phyloP scores from a whole-genome alignment of 2,797 vertebrate genomes.

The Oreochromis grahami region DNA sequence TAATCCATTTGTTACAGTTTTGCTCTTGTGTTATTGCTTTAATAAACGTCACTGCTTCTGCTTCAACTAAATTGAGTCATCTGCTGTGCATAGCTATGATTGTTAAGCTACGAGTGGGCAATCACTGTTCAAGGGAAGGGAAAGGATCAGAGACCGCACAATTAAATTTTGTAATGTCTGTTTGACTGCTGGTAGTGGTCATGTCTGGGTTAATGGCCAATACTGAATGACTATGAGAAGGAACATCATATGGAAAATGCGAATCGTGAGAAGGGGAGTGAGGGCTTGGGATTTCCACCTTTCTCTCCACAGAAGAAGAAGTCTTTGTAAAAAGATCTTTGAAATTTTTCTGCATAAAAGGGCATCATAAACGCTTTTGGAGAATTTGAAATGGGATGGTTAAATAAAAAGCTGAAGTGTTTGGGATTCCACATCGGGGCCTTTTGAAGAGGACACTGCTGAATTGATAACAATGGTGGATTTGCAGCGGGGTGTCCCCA shows the following conservation, averaged over 20 bases:
- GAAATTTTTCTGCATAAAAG: neutral
- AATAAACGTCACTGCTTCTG: neutral
- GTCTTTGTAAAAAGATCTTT: neutral
- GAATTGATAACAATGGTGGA: constrained; percentile 37
- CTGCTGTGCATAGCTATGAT: neutral
- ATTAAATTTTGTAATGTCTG: neutral
- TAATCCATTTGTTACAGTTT: neutral
- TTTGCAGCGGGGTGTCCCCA: constrained; percentile 20
- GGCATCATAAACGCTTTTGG: constrained; percentile 14
- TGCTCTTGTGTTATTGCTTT: neutral
- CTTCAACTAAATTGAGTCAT: neutral
- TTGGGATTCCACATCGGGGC: constrained; percentile 23
- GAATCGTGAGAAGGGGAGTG: neutral
- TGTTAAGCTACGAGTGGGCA: neutral
- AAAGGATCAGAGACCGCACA: neutral
- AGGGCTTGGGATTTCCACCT: neutral
- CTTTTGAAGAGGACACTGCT: constrained; percentile 23
- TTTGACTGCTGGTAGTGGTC: neutral
- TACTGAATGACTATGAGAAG: neutral
- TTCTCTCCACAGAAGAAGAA: neutral
- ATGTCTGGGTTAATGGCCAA: neutral
- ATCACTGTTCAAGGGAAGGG: neutral
- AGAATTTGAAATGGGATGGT: neutral
- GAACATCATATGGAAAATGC: neutral
- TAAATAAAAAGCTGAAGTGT: constrained; percentile 39